phyloP scores from a whole-genome alignment of 2,113 vertebrate species.

The Osmerus eperlanus region DNA sequence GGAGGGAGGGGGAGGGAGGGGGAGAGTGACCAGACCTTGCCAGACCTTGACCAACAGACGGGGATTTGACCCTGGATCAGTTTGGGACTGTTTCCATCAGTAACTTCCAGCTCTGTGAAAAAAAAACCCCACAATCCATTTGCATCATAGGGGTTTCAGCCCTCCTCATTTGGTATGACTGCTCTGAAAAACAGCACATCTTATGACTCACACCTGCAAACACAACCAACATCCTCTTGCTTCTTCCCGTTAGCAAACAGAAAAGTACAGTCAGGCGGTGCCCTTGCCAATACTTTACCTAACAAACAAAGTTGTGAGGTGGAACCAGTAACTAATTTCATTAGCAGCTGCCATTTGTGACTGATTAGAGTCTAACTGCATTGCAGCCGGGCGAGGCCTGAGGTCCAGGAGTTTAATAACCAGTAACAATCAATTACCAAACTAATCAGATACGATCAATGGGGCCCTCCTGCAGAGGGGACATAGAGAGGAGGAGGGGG shows the following conservation, averaged over 20 bases:
- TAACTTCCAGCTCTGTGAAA: too few relatives aligned
- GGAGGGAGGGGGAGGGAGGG: neutral
- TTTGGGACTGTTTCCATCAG: too few relatives aligned
- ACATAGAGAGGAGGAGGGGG: slow-evolving; percentile 34
- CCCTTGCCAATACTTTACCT: slow-evolving; percentile 72
- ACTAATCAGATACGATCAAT: slow-evolving; percentile 74
- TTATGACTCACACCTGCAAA: too few relatives aligned
- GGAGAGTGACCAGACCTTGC: neutral
- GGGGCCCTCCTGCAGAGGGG: slow-evolving; percentile 48
- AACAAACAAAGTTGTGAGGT: slow-evolving; percentile 76
- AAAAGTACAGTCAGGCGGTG: slow-evolving; percentile 61
- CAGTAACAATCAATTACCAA: slow-evolving; percentile 78
- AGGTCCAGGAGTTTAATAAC: slow-evolving; percentile 77
- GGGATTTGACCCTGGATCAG: too few relatives aligned
- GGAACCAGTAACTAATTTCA: slow-evolving; percentile 78
- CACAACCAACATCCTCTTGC: neutral
- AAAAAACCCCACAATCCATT: too few relatives aligned
- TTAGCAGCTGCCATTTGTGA: slow-evolving; percentile 76
- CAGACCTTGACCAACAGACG: too few relatives aligned
- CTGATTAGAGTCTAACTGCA: slow-evolving; percentile 72
- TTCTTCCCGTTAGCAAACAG: slow-evolving; percentile 8
- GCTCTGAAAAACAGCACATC: too few relatives aligned
- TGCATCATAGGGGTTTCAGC: too few relatives aligned
- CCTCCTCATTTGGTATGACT: too few relatives aligned
- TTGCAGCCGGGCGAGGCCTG: slow-evolving; percentile 57